A percentile compares a stretch with the other conserved stretches of the same genome.
Evolutionary conservation across 2,797 vertebrate species (phyloP).

Genomic region (Garrulus glandarius): DNA sequence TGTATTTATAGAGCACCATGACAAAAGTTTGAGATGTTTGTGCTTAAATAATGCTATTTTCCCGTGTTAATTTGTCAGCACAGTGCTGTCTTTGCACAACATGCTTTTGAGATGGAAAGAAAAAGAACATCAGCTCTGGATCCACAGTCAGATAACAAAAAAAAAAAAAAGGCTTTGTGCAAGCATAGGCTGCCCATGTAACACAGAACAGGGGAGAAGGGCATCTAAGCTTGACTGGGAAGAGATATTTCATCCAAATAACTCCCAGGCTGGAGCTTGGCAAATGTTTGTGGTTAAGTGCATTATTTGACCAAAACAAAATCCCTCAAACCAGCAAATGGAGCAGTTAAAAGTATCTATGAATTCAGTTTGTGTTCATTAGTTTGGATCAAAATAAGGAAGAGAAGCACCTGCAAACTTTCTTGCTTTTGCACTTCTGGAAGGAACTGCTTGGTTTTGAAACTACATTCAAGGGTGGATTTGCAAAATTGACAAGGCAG

Average conservation of each 20-base stretch:
- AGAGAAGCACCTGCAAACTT: background rate
- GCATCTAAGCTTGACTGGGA: background rate
- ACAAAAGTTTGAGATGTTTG: slow-evolving; percentile 50
- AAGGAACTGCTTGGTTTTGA: background rate
- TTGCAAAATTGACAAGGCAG: background rate
- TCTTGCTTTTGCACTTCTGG: background rate
- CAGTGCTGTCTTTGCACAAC: background rate
- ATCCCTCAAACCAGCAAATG: background rate
- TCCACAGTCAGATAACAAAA: background rate
- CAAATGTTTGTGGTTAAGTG: background rate
- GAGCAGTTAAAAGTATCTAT: background rate
- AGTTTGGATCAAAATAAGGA: background rate
- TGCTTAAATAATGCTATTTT: slow-evolving; percentile 38
- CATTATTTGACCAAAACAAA: background rate
- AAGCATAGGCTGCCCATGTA: background rate
- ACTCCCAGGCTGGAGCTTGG: background rate
- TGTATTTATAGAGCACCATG: slow-evolving; percentile 49
- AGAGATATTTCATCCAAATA: background rate
- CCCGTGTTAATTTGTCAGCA: slow-evolving; percentile 14
- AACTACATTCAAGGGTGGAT: background rate
- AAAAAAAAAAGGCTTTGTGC: background rate
- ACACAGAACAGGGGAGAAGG: background rate
- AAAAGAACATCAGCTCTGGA: background rate
- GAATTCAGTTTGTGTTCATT: background rate
- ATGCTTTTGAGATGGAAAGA: background rate